Base-by-base conservation (phyloP, 2,797 vertebrate species). In the Cygnus olor region DNA sequence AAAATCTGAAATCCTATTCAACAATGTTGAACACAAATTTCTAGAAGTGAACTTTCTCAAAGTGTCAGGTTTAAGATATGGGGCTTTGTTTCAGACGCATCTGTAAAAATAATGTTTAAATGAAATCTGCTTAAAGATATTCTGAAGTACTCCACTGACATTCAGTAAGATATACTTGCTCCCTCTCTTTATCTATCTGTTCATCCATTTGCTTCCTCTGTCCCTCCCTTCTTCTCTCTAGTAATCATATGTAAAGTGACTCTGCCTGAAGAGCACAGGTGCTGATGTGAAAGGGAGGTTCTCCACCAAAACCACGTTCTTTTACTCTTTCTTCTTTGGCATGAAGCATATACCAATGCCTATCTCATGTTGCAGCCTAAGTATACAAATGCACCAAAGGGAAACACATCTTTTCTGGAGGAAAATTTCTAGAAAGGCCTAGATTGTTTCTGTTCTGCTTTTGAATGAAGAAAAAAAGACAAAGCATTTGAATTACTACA, bases 191-290 rank as follows among this genome's bases (percentile, higher is more conserved):
- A 6, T 15, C 42, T 21, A 11, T 30, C 11, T 25, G 3, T 30
- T 32, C 36, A 9, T n/a, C 25, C 34, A 8, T 72, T 58, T 65
- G 60, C 54, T 79, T 65, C 63, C 40, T 44, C 40, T 21, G 30
- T 44, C 49, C 27, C 58, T 81, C 28, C 34, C 30, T 77, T 18
- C 73, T 32, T 24, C 45, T 22, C 15, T 25, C 36, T 28, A 71
- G 47, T 34, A 36, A 14, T 3, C 4, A 11, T 1, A 11, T 14
- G 3, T 1, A 6, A 53, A 12, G 36, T 16, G 56, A 66, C n/a
- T 16, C 56, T 51, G 61, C 71, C 51, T 58, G 58, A 66, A 77
- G 38, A 19, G 19, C 9, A 25, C 40, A 21, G 9, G 6, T 78
- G 49, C 28, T 65, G 49, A 56, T 47, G 45, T 36, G 36, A 69